phyloP scores from a whole-genome alignment of 2,797 vertebrate species.

The Columba guinea region DNA sequence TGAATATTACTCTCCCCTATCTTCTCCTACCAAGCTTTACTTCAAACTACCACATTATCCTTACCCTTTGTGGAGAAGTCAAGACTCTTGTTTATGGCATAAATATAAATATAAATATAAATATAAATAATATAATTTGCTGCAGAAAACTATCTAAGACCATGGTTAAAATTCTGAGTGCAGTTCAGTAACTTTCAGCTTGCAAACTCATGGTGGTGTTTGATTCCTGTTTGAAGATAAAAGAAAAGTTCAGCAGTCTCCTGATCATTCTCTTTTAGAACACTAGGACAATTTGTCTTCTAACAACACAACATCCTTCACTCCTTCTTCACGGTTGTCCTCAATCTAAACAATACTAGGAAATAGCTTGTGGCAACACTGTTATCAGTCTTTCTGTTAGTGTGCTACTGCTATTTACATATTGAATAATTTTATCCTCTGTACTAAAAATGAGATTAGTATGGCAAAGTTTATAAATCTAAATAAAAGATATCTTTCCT shows the following conservation, averaged over 20 bases:
- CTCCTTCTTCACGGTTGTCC: not conserved
- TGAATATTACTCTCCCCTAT: not conserved
- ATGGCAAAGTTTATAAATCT: not conserved
- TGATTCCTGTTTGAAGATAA: not conserved
- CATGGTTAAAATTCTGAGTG: not conserved
- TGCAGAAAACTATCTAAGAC: not conserved
- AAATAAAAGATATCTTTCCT: not conserved
- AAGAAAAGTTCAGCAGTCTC: not conserved
- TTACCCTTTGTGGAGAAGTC: not conserved
- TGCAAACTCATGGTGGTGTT: not conserved
- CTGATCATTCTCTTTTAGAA: not conserved
- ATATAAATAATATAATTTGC: not conserved
- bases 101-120: not conserved
- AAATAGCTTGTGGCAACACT: not conserved
- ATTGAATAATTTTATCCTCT: not conserved
- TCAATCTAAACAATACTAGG: not conserved
- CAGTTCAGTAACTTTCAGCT: not conserved
- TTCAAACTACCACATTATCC: not conserved
- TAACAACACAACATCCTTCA: not conserved
- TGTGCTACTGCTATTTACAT: not conserved
- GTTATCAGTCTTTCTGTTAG: not conserved
- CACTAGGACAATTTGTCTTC: not conserved
- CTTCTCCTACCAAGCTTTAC: not conserved
- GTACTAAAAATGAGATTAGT: not conserved
- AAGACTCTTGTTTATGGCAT: not conserved